phyloP scores from a whole-genome alignment of 2,113 vertebrate species.

The Ceyx margarethae region DNA sequence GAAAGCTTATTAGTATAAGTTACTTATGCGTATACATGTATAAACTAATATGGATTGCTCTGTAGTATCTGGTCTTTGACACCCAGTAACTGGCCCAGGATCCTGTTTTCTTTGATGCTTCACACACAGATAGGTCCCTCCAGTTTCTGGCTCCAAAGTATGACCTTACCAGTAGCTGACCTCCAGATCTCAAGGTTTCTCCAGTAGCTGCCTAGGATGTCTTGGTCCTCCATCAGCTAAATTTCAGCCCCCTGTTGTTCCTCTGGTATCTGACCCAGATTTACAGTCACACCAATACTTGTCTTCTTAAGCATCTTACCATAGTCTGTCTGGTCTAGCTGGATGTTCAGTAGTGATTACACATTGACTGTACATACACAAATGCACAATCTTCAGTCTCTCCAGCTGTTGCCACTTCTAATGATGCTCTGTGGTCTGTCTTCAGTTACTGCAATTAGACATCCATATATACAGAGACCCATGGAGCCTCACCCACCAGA shows the following conservation, averaged over 20 bases:
- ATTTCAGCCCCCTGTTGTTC: not conserved
- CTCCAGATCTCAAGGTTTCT: not conserved
- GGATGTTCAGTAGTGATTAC: not conserved
- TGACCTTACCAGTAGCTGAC: not conserved
- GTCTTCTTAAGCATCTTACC: not conserved
- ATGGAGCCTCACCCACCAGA: not conserved
- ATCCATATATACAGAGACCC: not conserved
- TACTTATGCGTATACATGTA: not conserved
- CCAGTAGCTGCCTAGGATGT: not conserved
- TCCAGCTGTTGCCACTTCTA: not conserved
- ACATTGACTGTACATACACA: not conserved
- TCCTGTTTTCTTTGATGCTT: not conserved
- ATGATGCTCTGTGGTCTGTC: not conserved
- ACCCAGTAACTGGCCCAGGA: not conserved
- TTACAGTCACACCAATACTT: fast-evolving
- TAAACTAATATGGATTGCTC: not conserved
- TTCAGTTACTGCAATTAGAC: not conserved
- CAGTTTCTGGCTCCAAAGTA: not conserved
- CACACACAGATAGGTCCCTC: not conserved
- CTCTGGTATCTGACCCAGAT: not conserved
- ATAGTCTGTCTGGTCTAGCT: not conserved
- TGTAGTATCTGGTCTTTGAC: not conserved
- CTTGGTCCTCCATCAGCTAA: not conserved
- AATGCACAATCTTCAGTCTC: not conserved
- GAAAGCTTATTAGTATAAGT: not conserved